Percentiles rank a stretch among this genome's conserved stretches.
phyloP scores from a whole-genome alignment of 2,888 invertebrate species.

The Protophormia terraenovae region DNA sequence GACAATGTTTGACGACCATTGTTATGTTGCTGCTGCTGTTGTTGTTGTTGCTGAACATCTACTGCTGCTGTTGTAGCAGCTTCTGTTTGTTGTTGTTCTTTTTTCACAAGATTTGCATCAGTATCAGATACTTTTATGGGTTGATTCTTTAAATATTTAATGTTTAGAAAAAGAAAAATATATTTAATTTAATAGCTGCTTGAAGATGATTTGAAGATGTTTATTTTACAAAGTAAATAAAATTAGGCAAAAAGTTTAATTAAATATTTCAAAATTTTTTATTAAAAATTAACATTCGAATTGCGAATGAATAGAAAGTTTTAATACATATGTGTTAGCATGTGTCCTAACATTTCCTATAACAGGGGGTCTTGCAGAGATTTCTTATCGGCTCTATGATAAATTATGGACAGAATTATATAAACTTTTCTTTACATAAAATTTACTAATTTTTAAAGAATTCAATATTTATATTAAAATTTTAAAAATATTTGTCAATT shows the following conservation, averaged over 20 bases:
- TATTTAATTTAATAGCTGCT: not conserved
- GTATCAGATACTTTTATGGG: constrained; percentile 75
- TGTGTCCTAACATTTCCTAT: too few species aligned
- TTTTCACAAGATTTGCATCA: constrained; percentile 61
- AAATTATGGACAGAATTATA: too few species aligned
- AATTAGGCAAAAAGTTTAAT: not conserved
- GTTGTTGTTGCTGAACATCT: constrained; percentile 34
- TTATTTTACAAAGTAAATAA: not conserved
- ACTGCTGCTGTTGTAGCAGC: constrained; percentile 66
- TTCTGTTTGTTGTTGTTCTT: constrained; percentile 61
- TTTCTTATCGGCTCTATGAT: too few species aligned
- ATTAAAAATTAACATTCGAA: too few species aligned
- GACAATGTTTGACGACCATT: constrained; percentile 68
- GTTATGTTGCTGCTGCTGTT: constrained; percentile 69
- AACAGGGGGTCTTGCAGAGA: too few species aligned
- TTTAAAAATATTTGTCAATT: too few species aligned
- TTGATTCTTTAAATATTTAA: constrained; percentile 76
- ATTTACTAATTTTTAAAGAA: too few species aligned
- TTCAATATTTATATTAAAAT: too few species aligned
- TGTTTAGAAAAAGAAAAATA: not conserved
- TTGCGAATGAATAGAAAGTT: too few species aligned
- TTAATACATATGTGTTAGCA: too few species aligned
- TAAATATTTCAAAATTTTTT: too few species aligned
- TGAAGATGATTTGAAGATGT: not conserved
- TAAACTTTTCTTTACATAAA: too few species aligned